Base-by-base conservation (phyloP, 2,888 invertebrate species). In the Creontiades dilutus region DNA sequence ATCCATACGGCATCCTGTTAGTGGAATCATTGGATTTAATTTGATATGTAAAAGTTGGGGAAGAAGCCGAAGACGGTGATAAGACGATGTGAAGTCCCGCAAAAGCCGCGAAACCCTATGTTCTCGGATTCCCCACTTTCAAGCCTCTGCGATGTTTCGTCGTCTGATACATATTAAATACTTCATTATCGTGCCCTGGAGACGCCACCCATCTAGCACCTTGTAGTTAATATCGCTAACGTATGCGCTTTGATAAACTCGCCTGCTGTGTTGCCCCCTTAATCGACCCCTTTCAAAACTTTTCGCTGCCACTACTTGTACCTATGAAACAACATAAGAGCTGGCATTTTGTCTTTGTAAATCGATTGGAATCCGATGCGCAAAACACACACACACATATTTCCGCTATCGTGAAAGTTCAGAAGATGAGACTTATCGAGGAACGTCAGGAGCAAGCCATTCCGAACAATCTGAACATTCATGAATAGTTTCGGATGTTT, bases 21-120 rank as follows among this genome's bases (percentile, higher is more conserved):
- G 89, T 37, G 78, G 81, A 81, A 81, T 89, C 81, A 89, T 89
- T 89, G 89, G 89, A 89, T 89, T 89, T 89, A 89, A 89, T 89
- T 89, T 85, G 89, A 89, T 89, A 89, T 89, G 84, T 89, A 89
- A 89, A 68, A 89, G 85, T 84, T 84, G 75, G 84, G 87, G 84
- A 46, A 61, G 89, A 89, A 89, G 89, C 89, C 89, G 89, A 84
- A 68, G 89, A 57, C 48, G 80, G 78, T 88, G 88, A 88, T 88
- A 88, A 88, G 88, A 88, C 68, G 88, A 57, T 68, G 86, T 23
- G 86, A 86, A 86, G 86, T 68, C 86, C 86, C 55, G 82, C 82
- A 82, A 82, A 82, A 48, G 47, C 27, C 27, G 68, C 27, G 23
- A 82, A 82, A 82, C 82, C 82, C 82, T 82, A 82, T 16, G 52